Percentiles rank a stretch among this genome's conserved stretches.
Conservation (phyloP, 2,797 vertebrate genomes). For the Poecilia gillii region DNA sequence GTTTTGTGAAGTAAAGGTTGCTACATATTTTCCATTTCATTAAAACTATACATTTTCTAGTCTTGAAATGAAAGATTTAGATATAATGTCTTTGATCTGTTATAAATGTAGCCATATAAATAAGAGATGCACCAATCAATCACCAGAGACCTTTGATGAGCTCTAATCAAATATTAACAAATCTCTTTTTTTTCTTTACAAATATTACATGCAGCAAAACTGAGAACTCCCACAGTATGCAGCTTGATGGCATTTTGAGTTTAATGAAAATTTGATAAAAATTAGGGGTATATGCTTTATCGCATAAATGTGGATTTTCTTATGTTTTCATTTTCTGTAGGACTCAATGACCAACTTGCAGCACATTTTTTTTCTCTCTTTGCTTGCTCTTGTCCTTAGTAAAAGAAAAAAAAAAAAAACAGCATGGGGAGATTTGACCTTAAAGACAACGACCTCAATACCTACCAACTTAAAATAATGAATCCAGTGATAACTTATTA, state of each 20-base stretch:
- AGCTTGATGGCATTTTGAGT: not conserved
- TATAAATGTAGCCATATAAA: not conserved
- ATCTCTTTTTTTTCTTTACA: not conserved
- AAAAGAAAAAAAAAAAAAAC: not conserved
- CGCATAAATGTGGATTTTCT: not conserved
- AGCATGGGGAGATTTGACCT: not conserved
- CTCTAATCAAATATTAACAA: not conserved
- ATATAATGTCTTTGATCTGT: not conserved
- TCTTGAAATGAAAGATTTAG: not conserved
- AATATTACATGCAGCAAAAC: not conserved
- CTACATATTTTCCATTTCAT: not conserved
- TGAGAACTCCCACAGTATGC: not conserved
- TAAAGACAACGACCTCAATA: not conserved
- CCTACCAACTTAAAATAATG: not conserved
- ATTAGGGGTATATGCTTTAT: not conserved
- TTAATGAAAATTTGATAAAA: not conserved
- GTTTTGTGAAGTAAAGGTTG: not conserved
- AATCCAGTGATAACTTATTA: not conserved
- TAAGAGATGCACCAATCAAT: not conserved
- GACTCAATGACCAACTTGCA: not conserved
- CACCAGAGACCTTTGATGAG: not conserved
- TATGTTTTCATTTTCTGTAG: not conserved
- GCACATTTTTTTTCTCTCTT: not conserved
- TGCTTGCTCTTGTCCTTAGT: not conserved
- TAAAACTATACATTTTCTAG: not conserved